Evolutionary conservation across 1,140 invertebrate genomes (phyloP), one percentile per base, ranked within the genome.

Genomic region (Pseudomyrmex concolor): DNA sequence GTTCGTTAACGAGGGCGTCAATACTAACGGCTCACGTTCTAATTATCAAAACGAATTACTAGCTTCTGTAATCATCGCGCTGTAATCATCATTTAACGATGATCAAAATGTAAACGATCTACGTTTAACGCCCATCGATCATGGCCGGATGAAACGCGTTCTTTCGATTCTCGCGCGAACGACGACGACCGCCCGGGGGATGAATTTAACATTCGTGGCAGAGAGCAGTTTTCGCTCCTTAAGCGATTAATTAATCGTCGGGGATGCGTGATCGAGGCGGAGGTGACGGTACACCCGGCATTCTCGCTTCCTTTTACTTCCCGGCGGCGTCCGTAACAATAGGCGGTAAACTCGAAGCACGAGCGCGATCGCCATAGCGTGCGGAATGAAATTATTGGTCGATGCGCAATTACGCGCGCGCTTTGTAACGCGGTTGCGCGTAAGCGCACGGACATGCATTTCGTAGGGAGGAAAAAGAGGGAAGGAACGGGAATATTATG

Each of bases 311-410:
- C 10, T 34, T 15, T 34, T 5, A 7, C 34, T 5, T 55, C 66
- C 34, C 45, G 55, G 57, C 48, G 43, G 51, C 57, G 48, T 43
- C 13, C 15, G 9, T 55, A 82, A 82, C 80, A 82, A 74, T 73
- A 48, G 50, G 43, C 8, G 8, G 43, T 43, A 59, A 70, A 59
- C 66, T 57, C 67, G 76, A 15, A 19, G 63, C 64, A 43, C 54
- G 17, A n/a, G 63, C 43, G 54, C 43, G n/a, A 13, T 13, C 43
- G 12, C 43, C 51, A n/a, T 12, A 34, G 34, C 13, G 25, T n/a
- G 50, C 15, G 50, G 73, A 76, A 88, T 88, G 83, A 85, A 88
- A 87, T 88, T 87, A 87, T 88, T 88, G 86, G 86, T 88, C 86
- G 77, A 82, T 87, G 86, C 86, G 76, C 86, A 88, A 88, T 88